Conservation (phyloP, 2,888 invertebrate genomes). For the Flexamia atlantica region DNA sequence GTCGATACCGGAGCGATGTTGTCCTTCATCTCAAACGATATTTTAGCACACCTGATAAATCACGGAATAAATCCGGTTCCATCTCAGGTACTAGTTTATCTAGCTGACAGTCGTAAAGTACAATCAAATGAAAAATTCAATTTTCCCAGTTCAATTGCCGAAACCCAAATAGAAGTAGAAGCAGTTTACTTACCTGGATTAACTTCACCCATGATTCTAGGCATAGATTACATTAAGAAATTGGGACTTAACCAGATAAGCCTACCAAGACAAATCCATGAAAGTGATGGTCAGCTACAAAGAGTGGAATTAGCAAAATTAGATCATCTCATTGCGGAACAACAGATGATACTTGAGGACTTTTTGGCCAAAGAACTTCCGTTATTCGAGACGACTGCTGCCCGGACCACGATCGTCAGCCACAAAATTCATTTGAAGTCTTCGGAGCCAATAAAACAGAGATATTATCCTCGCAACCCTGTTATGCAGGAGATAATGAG, state of each 20-base stretch:
- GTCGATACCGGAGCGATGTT: not conserved
- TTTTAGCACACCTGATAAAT: not conserved
- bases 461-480: conserved; percentile 39
- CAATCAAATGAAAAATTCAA: not conserved
- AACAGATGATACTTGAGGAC: not conserved
- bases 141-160: not conserved
- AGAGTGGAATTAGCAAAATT: not conserved
- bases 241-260: not conserved
- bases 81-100: not conserved
- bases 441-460: conserved; percentile 19
- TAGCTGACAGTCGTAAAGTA: not conserved
- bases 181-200: not conserved
- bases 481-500: conserved; percentile 24
- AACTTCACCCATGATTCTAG: not conserved
- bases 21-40: not conserved
- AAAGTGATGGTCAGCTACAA: not conserved
- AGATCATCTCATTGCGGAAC: not conserved
- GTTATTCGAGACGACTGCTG: not conserved
- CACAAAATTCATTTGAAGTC: conserved; percentile 12
- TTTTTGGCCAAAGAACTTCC: not conserved
- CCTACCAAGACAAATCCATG: not conserved
- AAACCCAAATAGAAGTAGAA: not conserved
- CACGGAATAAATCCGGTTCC: not conserved
- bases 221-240: not conserved
- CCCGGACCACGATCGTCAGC: not conserved